phyloP scores from a whole-genome alignment of 2,797 vertebrate species.

The Dryobates pubescens region DNA sequence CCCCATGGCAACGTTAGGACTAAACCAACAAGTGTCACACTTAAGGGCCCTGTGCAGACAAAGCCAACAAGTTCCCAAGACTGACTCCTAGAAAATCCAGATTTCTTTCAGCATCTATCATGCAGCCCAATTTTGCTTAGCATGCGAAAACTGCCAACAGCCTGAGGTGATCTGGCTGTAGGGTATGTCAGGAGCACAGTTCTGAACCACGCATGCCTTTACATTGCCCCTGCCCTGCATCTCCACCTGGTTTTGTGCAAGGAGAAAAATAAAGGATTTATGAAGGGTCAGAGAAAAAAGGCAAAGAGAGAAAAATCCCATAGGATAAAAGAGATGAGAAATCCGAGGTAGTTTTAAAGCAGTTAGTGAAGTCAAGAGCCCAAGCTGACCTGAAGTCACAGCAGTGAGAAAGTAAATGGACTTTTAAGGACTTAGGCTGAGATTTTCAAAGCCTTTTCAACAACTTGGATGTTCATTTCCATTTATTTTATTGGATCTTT shows the following conservation, averaged over 20 bases:
- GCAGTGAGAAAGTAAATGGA: conserved; percentile 28
- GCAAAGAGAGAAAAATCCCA: conserved; percentile 9
- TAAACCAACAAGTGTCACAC: background rate
- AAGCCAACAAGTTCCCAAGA: background rate
- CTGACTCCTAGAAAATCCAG: background rate
- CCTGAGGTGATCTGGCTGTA: background rate
- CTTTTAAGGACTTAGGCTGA: conserved; percentile 35
- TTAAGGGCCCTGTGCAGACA: background rate
- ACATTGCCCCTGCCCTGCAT: background rate
- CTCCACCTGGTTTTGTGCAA: background rate
- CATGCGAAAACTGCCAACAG: background rate
- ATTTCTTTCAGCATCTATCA: background rate
- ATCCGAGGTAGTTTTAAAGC: conserved; percentile 38
- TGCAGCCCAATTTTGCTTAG: background rate
- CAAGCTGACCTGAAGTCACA: conserved; percentile 53
- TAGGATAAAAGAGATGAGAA: conserved; percentile 14
- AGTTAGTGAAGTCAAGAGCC: conserved; percentile 44
- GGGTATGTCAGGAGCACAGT: background rate
- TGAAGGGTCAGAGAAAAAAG: background rate
- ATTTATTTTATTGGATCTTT: background rate
- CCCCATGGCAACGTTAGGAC: background rate
- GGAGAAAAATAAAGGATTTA: background rate
- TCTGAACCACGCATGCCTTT: background rate
- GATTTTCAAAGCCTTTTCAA: conserved; percentile 49
- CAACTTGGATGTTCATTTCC: conserved; percentile 28